A percentile compares a stretch with the other conserved stretches of the same genome.
Evolutionary conservation across 2,888 invertebrate species (phyloP).

Genomic region (Orchesellides sinensis): DNA sequence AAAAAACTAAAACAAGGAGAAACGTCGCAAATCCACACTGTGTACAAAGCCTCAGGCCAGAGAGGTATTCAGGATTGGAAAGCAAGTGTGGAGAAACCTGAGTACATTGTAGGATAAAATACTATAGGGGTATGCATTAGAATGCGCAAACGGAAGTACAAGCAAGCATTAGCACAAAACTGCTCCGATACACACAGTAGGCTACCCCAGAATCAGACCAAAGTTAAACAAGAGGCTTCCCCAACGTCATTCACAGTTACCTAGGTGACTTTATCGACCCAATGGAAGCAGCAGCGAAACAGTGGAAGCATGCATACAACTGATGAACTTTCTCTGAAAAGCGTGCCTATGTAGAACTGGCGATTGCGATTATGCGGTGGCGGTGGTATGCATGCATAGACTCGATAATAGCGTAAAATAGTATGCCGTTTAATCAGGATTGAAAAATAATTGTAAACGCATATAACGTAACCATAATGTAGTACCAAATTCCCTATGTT

Average conservation of each 20-base stretch:
- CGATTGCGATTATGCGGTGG: neutral
- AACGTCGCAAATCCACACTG: too few species aligned
- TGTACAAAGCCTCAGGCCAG: too few species aligned
- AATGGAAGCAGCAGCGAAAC: neutral
- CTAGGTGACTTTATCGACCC: conserved; percentile 72
- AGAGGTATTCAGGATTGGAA: neutral
- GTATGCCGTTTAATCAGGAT: conserved; percentile 14
- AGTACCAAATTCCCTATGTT: neutral
- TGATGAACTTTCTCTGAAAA: neutral
- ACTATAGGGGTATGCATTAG: neutral
- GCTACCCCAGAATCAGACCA: neutral
- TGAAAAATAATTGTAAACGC: too few species aligned
- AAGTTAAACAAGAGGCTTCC: conserved; percentile 54
- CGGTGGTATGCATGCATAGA: neutral
- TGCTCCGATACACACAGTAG: neutral
- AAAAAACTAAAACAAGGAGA: neutral
- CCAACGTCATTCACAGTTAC: conserved; percentile 74
- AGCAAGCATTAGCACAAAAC: conserved; percentile 6
- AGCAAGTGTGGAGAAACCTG: neutral
- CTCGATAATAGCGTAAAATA: conserved; percentile 1
- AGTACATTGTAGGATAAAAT: neutral
- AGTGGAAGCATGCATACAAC: neutral
- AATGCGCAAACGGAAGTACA: neutral
- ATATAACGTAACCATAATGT: neutral
- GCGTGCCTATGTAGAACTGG: neutral